Base-by-base conservation (phyloP, 2,888 invertebrate species). In the Chironomus tentans region DNA sequence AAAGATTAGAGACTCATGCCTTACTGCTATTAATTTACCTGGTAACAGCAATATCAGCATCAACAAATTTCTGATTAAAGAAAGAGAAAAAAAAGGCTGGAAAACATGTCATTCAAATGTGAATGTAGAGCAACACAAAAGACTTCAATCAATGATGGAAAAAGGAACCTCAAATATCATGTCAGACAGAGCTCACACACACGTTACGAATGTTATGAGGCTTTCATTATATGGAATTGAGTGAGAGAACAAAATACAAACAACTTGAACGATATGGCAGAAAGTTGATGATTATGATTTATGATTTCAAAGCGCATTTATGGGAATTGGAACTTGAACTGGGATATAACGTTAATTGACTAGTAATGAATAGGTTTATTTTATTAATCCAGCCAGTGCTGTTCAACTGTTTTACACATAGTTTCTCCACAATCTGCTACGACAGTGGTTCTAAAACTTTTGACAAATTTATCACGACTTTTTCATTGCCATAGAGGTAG, bases 91-190 rank as follows among this genome's bases (percentile, higher is more conserved):
- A 46, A 21, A 18, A 70, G 70, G 70, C 47, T 70, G 70, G 48
- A 48, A 47, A 47, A 70, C n/a, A 47, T 70, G 70, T 70, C 70
- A 10, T 38, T 18, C 46, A 70, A 47, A 56, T 56, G 22, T 28
- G 24, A 21, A 50, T 12, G 48, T 48, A 38, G 70, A 70, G 22
- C 21, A 18, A 46, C 13, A 71, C 71, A 71, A 71, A 71, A 71
- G 71, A 71, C 56, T 71, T 71, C 71, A 71, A 71, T 71, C 71
- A 71, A 50, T 56, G 71, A 56, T 71, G 71, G 71, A 71, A 71
- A 65, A 71, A 71, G 71, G 71, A 71, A 71, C 71, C 71, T 71
- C 71, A 56, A 71, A 71, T 28, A 71, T 50, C 70, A 70, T 38
- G 70, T 70, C 71, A 56, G 13, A 15, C 47, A 28, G 7, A 18